Conservation (phyloP, 1,140 invertebrate genomes). For the Bradysia coprophila region DNA sequence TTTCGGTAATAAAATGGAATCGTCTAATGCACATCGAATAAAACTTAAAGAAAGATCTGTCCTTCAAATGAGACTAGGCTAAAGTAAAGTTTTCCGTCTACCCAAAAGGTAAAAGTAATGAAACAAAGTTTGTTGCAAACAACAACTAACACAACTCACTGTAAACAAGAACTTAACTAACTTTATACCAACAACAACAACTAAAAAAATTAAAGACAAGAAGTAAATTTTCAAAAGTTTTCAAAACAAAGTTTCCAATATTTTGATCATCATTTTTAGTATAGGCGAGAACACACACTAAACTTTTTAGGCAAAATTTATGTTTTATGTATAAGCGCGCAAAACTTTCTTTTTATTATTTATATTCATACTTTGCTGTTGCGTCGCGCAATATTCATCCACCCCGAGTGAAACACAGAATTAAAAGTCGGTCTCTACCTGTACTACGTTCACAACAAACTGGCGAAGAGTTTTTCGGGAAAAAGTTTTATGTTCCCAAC, state of each 20-base stretch:
- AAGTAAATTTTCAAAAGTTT: conserved; percentile 1
- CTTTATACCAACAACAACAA: conserved; percentile 1
- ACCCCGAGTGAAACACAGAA: background rate
- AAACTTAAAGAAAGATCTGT: no score
- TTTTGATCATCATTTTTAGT: conserved; percentile 2
- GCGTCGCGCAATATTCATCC: conserved; percentile 1
- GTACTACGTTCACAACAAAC: conserved; percentile 25
- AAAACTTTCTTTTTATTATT: no score
- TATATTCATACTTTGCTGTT: background rate
- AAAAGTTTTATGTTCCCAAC: no score
- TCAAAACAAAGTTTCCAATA: conserved; percentile 4
- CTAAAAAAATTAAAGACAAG: background rate
- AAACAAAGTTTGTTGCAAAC: background rate
- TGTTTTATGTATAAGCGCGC: no score
- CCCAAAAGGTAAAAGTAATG: no score
- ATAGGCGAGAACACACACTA: no score
- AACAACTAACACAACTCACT: background rate
- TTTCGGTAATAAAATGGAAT: no score
- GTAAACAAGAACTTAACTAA: no score
- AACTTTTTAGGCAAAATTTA: no score
- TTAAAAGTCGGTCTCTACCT: conserved; percentile 22
- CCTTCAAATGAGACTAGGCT: no score
- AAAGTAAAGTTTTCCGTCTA: background rate
- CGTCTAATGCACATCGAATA: no score
- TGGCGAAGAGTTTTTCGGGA: conserved; percentile 21